Evolutionary conservation across 2,113 vertebrate species (phyloP), one percentile per base, ranked within the genome.

Genomic region (Rhynchopsitta pachyrhyncha): DNA sequence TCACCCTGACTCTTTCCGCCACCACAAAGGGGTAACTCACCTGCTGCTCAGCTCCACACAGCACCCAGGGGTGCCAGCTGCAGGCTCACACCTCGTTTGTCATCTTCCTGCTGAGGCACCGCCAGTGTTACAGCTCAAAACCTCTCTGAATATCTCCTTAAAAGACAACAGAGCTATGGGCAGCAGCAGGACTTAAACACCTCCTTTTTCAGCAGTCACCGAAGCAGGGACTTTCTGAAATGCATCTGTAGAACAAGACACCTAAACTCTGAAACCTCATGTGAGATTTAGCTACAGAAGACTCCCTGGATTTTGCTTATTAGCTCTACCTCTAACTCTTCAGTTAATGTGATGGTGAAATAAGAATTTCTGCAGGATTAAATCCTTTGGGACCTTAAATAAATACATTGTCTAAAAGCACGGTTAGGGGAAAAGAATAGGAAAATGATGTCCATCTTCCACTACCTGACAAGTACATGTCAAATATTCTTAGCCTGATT

Each of bases 401-500:
- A 92, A 92, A 95, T 13, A 69, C 13, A 28, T 23, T 49, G n/a
- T 63, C 49, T 66, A 39, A 88, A 95, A 87, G 19, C 12, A n/a
- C 3, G 4, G 46, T 18, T 39, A 25, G 3, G 7, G 5, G 24
- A 88, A 91, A 91, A 89, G 80, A 84, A 60, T 35, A 96, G 79
- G 64, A 89, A 96, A 96, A 94, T 35, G 90, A 67, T 95, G 93
- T 87, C 63, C 28, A 31, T 76, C 68, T 88, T 86, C 80, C n/a
- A 73, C 57, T 95, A 78, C 29, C 19, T 92, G 80, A 96, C 91
- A 95, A 96, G 71, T 87, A 93, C 7, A 8, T 74, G 77, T 97
- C 96, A 97, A 94, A 96, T 94, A 95, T 88, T 97, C 93, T 92
- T 87, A 77, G 90, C 94, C 91, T 94, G 95, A 98, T 94, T 98